Evolutionary conservation across 2,888 invertebrate species (phyloP).

Genomic region (Drosophila infuscata): DNA sequence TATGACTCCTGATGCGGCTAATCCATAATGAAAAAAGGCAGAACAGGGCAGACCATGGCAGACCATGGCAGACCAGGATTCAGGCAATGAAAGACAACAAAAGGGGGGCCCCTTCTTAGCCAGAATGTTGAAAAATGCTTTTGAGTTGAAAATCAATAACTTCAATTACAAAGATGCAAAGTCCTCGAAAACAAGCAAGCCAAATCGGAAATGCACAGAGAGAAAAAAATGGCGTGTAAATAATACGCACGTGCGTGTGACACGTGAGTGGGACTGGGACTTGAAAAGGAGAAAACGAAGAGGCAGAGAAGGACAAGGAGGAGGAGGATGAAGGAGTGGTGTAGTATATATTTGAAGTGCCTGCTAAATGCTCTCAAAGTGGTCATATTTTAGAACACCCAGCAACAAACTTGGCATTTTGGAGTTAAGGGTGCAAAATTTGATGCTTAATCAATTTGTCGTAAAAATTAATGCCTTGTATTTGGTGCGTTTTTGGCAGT

Average conservation of each 20-base stretch:
- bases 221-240: slow-evolving; percentile 75
- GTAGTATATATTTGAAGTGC: slow-evolving; percentile 68
- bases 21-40: slow-evolving; percentile 47
- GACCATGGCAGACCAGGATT: slow-evolving; percentile 1
- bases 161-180: slow-evolving; percentile 58
- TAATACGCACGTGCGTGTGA: slow-evolving; percentile 82
- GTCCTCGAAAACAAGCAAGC: slow-evolving; percentile 24
- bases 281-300: neutral
- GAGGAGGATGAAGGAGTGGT: slow-evolving; percentile 14
- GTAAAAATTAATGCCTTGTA: slow-evolving; percentile 82
- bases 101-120: neutral
- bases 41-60: slow-evolving; percentile 24
- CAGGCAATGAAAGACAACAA: slow-evolving; percentile 15
- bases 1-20: slow-evolving; percentile 71
- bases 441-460: slow-evolving; percentile 84
- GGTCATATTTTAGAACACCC: slow-evolving; percentile 53
- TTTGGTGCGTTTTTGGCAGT: slow-evolving; percentile 20
- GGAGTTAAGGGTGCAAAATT: slow-evolving; percentile 69
- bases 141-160: slow-evolving; percentile 67
- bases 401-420: neutral
- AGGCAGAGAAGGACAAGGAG: neutral
- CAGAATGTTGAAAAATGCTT: slow-evolving; percentile 19
- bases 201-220: slow-evolving; percentile 19
- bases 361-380: slow-evolving; percentile 81
- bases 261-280: slow-evolving; percentile 74